Evolutionary conservation across 2,797 vertebrate genomes (phyloP).

Genomic region (Danio tinwini): DNA sequence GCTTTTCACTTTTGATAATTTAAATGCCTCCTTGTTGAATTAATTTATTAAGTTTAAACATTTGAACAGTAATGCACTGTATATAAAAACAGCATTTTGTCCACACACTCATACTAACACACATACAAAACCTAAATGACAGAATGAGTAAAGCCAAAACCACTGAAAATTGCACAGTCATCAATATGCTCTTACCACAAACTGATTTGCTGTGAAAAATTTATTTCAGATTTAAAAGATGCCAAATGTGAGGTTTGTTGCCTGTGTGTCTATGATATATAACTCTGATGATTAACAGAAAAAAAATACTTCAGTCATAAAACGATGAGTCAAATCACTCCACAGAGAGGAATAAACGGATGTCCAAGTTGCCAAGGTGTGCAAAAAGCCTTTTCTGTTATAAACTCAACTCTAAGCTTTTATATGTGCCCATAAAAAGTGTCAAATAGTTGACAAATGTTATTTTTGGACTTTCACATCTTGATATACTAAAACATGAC

Average conservation of each 20-base stretch:
- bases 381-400: background rate
- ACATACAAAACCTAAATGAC: slow-evolving; percentile 18
- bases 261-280: background rate
- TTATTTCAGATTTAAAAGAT: background rate
- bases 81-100: background rate
- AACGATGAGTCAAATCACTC: background rate
- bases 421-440: slow-evolving; percentile 19
- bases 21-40: background rate
- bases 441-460: slow-evolving; percentile 11
- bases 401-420: background rate
- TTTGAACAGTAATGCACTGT: background rate
- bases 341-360: background rate
- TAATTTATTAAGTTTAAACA: background rate
- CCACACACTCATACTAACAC: slow-evolving; percentile 1
- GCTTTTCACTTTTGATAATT: background rate
- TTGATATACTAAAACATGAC: background rate
- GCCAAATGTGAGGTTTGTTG: background rate
- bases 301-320: slow-evolving; percentile 13
- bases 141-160: slow-evolving; percentile 28
- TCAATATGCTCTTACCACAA: slow-evolving; percentile 7
- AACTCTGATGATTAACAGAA: background rate
- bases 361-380: background rate
- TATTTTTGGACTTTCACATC: slow-evolving; percentile 8
- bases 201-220: slow-evolving; percentile 2
- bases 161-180: slow-evolving; percentile 12